Conservation (phyloP, 1,140 invertebrate species). For the Lethocerus indicus region DNA sequence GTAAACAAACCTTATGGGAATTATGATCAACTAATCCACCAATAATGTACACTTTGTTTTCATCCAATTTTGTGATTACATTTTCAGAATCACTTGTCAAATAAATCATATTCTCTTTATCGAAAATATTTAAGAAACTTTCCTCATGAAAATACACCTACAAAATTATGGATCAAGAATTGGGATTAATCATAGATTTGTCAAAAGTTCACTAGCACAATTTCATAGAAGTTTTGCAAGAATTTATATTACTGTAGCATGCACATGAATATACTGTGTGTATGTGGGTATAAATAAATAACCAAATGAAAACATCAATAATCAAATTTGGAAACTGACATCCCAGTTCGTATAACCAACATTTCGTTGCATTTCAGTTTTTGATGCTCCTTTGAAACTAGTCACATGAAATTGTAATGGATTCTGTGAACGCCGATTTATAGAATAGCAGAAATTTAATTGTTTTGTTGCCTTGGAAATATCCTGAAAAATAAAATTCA, state of each 20-base stretch:
- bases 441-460: constrained; percentile 78
- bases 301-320: not conserved
- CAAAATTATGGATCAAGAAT: constrained; percentile 2
- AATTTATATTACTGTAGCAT: not conserved
- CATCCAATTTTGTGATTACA: constrained; percentile 56
- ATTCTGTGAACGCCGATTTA: constrained; percentile 63
- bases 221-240: not conserved
- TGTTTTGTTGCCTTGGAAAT: constrained; percentile 84
- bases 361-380: constrained; percentile 51
- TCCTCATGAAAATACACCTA: constrained; percentile 14
- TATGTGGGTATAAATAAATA: not conserved
- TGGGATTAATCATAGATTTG: not conserved
- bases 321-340: constrained; percentile 34
- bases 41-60: constrained; percentile 77
- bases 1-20: constrained; percentile 57
- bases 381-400: constrained; percentile 54
- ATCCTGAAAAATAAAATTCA: constrained; percentile 32
- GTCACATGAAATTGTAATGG: constrained; percentile 82
- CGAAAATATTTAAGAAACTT: constrained; percentile 21
- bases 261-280: not conserved
- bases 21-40: constrained; percentile 97
- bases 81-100: constrained; percentile 90
- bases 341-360: constrained; percentile 91
- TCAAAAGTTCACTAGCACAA: not conserved
- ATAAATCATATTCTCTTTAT: constrained; percentile 67